A percentile compares a stretch with the other conserved stretches of the same genome.
phyloP scores from a whole-genome alignment of 1,140 invertebrate genomes.

The Physella acuta region DNA sequence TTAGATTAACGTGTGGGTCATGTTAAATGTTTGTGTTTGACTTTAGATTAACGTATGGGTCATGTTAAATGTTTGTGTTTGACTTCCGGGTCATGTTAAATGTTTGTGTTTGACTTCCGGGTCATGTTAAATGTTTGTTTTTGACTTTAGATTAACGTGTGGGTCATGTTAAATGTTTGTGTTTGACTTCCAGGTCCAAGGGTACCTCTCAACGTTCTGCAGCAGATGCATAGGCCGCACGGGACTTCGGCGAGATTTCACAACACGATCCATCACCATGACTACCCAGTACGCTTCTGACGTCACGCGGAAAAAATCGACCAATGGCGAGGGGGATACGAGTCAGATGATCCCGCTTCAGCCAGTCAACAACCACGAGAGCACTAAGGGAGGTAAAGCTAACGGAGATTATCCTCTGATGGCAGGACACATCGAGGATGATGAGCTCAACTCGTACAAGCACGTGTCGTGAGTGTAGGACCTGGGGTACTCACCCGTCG shows the following conservation, averaged over 20 bases:
- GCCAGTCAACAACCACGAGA: neutral
- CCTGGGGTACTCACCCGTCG: neutral
- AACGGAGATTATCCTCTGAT: neutral
- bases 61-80: too few species aligned
- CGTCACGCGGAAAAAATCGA: neutral
- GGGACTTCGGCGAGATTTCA: neutral
- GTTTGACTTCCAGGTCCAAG: neutral
- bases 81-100: too few species aligned
- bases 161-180: too few species aligned
- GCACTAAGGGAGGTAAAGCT: neutral
- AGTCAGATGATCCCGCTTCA: neutral
- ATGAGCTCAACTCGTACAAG: neutral
- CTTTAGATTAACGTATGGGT: too few species aligned
- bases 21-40: too few species aligned
- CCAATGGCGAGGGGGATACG: neutral
- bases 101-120: too few species aligned
- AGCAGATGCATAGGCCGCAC: neutral
- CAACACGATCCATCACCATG: neutral
- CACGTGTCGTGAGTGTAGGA: neutral
- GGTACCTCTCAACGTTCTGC: neutral
- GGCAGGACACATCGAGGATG: neutral
- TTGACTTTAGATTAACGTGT: too few species aligned
- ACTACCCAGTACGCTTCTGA: constrained; percentile 6
- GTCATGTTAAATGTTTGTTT: too few species aligned
- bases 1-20: too few species aligned